Evolutionary conservation across 2,113 vertebrate genomes (phyloP).

Genomic region (Platysteira castanea): DNA sequence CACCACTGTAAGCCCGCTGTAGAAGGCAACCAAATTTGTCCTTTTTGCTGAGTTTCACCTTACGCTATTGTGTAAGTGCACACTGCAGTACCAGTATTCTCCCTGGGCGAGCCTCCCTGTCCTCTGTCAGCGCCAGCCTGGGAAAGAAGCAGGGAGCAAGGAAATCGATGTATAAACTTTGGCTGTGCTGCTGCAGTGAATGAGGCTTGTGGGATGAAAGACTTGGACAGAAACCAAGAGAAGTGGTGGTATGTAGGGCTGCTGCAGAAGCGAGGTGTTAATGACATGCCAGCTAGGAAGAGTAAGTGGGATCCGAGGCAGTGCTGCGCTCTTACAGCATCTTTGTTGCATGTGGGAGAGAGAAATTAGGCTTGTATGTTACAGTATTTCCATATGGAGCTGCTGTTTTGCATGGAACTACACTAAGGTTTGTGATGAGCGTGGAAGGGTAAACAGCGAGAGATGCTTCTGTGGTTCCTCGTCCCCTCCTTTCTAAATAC

Average conservation of each 20-base stretch:
- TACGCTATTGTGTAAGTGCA: fast-evolving
- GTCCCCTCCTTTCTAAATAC: not conserved
- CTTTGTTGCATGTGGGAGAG: not conserved
- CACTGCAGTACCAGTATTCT: not conserved
- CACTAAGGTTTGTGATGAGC: not conserved
- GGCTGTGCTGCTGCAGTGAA: not conserved
- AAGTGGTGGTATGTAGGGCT: not conserved
- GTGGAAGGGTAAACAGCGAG: not conserved
- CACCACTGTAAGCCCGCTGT: fast-evolving
- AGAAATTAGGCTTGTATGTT: not conserved
- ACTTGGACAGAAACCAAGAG: not conserved
- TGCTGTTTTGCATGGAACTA: not conserved
- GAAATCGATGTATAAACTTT: not conserved
- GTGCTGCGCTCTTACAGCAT: not conserved
- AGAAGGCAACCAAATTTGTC: not conserved
- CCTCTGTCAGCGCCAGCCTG: fast-evolving
- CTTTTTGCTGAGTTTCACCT: not conserved
- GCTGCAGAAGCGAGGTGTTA: not conserved
- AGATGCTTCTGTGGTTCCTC: not conserved
- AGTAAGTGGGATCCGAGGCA: not conserved
- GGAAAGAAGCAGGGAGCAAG: not conserved
- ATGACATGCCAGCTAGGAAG: not conserved
- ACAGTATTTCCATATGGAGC: not conserved
- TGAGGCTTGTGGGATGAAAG: not conserved
- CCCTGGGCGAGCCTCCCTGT: not conserved